Percentiles rank a stretch among this genome's conserved stretches.
These are phyloP conservation scores for Stenodema calcarata DNA, from an alignment of 2,888 invertebrate genomes.

Conservation along the genomic window DNA sequence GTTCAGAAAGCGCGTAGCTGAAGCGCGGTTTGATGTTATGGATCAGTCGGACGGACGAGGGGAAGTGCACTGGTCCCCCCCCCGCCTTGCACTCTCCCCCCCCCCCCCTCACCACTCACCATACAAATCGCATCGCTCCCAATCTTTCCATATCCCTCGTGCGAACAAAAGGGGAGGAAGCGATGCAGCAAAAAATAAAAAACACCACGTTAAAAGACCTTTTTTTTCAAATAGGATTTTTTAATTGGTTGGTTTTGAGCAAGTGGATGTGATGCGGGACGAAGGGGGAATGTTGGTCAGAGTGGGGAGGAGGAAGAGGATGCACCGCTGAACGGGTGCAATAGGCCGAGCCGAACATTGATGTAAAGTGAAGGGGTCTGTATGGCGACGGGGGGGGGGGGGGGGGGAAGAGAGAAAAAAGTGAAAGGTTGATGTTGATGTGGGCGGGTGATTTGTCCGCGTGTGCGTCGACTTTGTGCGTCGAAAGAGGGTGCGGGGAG, in stretches of 20 bases:
- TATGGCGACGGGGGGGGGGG: background rate
- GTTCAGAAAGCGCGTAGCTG: background rate
- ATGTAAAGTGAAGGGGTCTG: conserved; percentile 26
- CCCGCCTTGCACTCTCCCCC: too few species aligned
- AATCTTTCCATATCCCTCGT: background rate
- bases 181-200: background rate
- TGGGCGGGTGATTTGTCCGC: background rate
- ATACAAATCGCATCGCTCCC: background rate
- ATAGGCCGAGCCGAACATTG: conserved; percentile 35
- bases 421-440: conserved; percentile 26
- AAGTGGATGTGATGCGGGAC: conserved; percentile 55
- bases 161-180: background rate
- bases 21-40: background rate
- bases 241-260: conserved; percentile 38
- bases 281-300: conserved; percentile 3
- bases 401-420: background rate
- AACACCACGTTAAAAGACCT: conserved; percentile 5
- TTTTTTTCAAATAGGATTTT: conserved; percentile 11
- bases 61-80: too few species aligned
- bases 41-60: background rate
- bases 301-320: background rate
- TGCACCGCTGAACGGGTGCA: conserved; percentile 20
- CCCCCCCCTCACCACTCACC: background rate
- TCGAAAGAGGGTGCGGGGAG: background rate
- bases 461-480: conserved; percentile 11